Conservation (phyloP, 1,140 invertebrate genomes). For the Euura lappo region DNA sequence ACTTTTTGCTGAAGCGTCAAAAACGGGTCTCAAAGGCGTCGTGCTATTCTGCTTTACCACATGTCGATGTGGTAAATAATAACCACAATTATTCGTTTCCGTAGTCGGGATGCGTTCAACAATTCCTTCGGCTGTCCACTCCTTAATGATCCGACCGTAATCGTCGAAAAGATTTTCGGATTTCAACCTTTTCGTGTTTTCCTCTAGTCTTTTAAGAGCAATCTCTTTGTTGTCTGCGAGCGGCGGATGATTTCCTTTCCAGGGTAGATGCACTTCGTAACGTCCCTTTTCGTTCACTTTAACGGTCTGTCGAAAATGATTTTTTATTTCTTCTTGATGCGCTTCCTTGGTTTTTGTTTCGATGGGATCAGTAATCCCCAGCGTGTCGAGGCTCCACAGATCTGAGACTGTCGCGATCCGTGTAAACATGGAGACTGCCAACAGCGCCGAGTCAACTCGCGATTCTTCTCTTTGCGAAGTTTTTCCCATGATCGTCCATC, state of each 20-base stretch:
- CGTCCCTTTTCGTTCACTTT: slow-evolving; percentile 32
- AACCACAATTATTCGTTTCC: slow-evolving; percentile 16
- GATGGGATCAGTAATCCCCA: slow-evolving; percentile 45
- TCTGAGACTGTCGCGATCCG: too few species aligned
- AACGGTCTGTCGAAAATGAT: slow-evolving; percentile 36
- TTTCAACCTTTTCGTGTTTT: slow-evolving; percentile 29
- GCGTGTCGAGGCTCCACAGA: slow-evolving; percentile 47
- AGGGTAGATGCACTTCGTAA: slow-evolving; percentile 46
- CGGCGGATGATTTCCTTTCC: slow-evolving; percentile 34
- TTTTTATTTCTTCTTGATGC: slow-evolving; percentile 24
- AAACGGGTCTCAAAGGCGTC: slow-evolving; percentile 8
- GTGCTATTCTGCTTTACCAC: slow-evolving; percentile 35
- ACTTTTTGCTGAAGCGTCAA: too few species aligned
- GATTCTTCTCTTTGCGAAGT: too few species aligned
- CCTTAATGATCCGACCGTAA: slow-evolving; percentile 42
- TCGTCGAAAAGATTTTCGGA: slow-evolving; percentile 30
- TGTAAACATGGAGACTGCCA: too few species aligned
- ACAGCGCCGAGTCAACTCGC: too few species aligned
- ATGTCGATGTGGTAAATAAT: slow-evolving; percentile 44
- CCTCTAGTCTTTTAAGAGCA: slow-evolving; percentile 19
- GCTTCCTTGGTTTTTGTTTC: slow-evolving; percentile 32
- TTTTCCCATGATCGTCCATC: too few species aligned
- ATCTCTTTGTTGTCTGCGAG: slow-evolving; percentile 25
- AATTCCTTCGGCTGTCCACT: slow-evolving; percentile 34
- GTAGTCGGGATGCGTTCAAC: slow-evolving; percentile 31